Evolutionary conservation across 2,888 invertebrate species (phyloP).

Genomic region (Aquatica leii): DNA sequence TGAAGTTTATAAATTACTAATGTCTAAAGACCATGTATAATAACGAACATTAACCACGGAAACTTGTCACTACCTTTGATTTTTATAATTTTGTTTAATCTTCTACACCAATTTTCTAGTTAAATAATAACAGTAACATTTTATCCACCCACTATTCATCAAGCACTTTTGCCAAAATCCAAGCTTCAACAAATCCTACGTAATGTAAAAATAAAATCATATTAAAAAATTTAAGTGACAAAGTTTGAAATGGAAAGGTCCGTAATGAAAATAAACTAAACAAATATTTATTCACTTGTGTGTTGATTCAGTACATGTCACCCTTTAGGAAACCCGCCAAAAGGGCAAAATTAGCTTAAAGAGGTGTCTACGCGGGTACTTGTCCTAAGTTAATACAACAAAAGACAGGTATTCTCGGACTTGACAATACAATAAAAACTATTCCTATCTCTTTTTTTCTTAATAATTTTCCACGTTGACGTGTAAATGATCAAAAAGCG

Average conservation of each 20-base stretch:
- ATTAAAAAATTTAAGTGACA: conserved; percentile 9
- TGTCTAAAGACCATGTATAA: too few relatives aligned
- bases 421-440: conserved; percentile 13
- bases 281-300: conserved; percentile 33
- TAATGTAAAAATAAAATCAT: not conserved
- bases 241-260: not conserved
- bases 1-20: too few relatives aligned
- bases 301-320: conserved; percentile 17
- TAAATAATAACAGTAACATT: not conserved
- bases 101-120: too few relatives aligned
- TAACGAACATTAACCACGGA: too few relatives aligned
- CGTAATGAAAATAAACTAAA: not conserved
- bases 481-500: conserved; percentile 19
- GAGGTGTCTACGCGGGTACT: conserved; percentile 37
- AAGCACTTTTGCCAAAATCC: too few relatives aligned
- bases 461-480: not conserved
- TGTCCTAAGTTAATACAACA: conserved; percentile 44
- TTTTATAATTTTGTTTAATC: too few relatives aligned
- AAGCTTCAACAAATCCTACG: too few relatives aligned
- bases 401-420: conserved; percentile 34
- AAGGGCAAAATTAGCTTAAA: conserved; percentile 40
- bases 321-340: conserved; percentile 29
- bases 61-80: too few relatives aligned
- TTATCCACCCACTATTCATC: not conserved
- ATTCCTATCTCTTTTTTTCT: not conserved